Evolutionary conservation across 2,888 invertebrate genomes (phyloP), one percentile per base, ranked within the genome.

Genomic region (Apodemia duryi): DNA sequence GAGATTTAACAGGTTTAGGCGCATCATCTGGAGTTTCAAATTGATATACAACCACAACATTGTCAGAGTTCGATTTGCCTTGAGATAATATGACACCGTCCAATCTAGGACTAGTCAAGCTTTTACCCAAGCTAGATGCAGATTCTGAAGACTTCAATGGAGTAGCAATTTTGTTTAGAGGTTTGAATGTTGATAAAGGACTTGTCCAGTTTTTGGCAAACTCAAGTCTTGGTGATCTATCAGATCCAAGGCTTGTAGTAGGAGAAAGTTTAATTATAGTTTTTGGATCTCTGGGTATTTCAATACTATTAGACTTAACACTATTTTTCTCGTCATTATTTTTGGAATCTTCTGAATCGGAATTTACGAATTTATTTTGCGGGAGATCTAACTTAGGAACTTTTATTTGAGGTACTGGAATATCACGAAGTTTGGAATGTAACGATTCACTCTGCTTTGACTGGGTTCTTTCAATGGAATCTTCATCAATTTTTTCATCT

Each of bases 41-140:
- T 70, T 91, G 90, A 68, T 91, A 91, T 0, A 91, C 88, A 0
- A 91, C 88, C 0, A 91, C 91, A 0, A 91, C 90, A 67, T 91
- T 90, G 68, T 90, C 90, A 0, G 87, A 79, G 68, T 75, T 87
- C 2, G 86, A 85, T 76, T 91, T 91, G 0, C 89, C 91, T 82
- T 91, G 91, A 1, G 91, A 90, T 66, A 91, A 62, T 60, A 88
- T 91, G 0, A 91, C 89, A 2, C 91, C 89, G 46, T 91, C 91
- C 66, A 91, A 67, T 70, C 89, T 78, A 6, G 91, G 90, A 75
- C 89, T 91, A 0, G 84, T 69, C 10, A 88, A 66, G 35, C 78
- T 74, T 77, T 86, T 89, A 0, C 79, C 79, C 65, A 88, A 70
- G 69, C 83, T 85, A 2, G 80, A 74, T 5, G 81, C 79, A 0